A percentile compares a stretch with the other conserved stretches of the same genome.
These are phyloP conservation scores for Phrynosoma platyrhinos DNA, from an alignment of 2,113 vertebrate genomes.

Conservation along the genomic window DNA sequence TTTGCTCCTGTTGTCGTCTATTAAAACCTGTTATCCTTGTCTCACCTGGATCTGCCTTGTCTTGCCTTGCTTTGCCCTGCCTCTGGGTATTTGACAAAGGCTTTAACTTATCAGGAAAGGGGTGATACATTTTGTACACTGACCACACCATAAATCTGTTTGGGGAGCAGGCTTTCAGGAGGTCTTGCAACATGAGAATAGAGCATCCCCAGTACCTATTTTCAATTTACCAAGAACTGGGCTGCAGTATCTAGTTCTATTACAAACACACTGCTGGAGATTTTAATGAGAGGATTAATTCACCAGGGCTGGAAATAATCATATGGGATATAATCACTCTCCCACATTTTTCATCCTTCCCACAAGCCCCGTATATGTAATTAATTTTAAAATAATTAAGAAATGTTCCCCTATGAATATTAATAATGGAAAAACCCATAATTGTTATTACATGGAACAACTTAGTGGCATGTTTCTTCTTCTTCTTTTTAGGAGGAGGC, in stretches of 20 bases:
- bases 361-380: slow-evolving; percentile 45
- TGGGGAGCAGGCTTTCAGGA: not conserved
- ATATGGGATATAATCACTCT: slow-evolving; percentile 30
- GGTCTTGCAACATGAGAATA: not conserved
- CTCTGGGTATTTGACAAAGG: not conserved
- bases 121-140: not conserved
- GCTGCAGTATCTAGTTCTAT: slow-evolving; percentile 12
- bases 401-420: slow-evolving; percentile 61
- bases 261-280: not conserved
- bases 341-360: slow-evolving; percentile 31
- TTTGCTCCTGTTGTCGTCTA: not conserved
- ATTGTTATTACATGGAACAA: slow-evolving; percentile 48
- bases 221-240: slow-evolving; percentile 3
- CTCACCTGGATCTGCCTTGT: not conserved
- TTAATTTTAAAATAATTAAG: slow-evolving; percentile 67
- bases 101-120: not conserved
- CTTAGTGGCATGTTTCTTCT: not conserved
- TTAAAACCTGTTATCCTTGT: not conserved
- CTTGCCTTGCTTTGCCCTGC: not conserved
- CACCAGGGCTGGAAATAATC: slow-evolving; percentile 25
- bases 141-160: not conserved
- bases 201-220: not conserved
- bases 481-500: not conserved
- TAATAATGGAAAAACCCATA: slow-evolving; percentile 50
- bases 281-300: slow-evolving; percentile 32